These are phyloP conservation scores for Chrysotoxum bicinctum DNA, from an alignment of 2,888 invertebrate species.

Conservation along the genomic window DNA sequence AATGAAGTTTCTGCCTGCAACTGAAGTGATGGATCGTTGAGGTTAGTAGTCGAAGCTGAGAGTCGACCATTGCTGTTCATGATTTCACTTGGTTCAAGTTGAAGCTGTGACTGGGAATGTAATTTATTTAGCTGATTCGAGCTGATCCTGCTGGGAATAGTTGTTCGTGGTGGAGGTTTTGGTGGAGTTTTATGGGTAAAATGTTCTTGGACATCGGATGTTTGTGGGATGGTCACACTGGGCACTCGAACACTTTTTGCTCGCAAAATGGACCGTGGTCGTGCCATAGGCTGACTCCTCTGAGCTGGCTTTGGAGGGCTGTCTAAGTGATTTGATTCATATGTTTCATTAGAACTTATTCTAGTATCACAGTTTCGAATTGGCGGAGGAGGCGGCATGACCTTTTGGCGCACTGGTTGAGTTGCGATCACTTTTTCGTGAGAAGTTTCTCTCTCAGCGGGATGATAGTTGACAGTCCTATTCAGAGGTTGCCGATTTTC, in stretches of 20 bases:
- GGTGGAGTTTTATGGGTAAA: constrained; percentile 59
- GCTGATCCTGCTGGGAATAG: constrained; percentile 39
- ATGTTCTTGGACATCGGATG: constrained; percentile 39
- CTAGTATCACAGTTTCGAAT: constrained; percentile 77
- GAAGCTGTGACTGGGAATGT: constrained; percentile 63
- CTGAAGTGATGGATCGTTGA: constrained; percentile 65
- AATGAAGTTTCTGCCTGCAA: constrained; percentile 60
- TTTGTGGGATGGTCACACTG: constrained; percentile 32
- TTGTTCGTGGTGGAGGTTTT: constrained; percentile 71
- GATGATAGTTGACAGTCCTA: constrained; percentile 9
- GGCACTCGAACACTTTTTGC: constrained; percentile 76
- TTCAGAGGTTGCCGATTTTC: constrained; percentile 54
- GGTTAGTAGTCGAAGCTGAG: constrained; percentile 69
- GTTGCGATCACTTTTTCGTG: constrained; percentile 61
- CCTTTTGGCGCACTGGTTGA: constrained; percentile 62
- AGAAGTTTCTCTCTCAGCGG: constrained; percentile 7
- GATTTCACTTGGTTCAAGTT: constrained; percentile 58
- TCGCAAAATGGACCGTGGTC: constrained; percentile 76
- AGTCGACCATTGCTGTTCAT: constrained; percentile 49
- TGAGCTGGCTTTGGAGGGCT: constrained; percentile 37
- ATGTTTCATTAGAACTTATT: constrained; percentile 59
- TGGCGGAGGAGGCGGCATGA: constrained; percentile 75
- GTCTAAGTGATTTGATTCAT: constrained; percentile 34
- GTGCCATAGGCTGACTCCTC: constrained; percentile 73
- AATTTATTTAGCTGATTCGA: constrained; percentile 51